Evolutionary conservation across 2,888 invertebrate genomes (phyloP), one percentile per base, ranked within the genome.

Genomic region (Hydrotaea diabolus): DNA sequence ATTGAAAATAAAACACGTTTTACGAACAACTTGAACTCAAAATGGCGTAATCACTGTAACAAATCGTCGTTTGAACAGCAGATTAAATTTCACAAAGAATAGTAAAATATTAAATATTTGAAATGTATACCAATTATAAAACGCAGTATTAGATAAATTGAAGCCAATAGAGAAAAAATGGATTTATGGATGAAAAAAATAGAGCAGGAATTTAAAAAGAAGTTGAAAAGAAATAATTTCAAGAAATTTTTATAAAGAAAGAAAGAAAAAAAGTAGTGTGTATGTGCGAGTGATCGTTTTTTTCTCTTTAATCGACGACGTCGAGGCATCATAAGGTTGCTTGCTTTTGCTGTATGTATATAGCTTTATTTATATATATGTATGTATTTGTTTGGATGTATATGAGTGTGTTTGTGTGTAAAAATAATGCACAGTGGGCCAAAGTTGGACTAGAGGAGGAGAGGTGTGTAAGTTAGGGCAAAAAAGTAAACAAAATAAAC

Each of bases 11-110:
- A 76, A 82, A 86, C 81, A 86, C 85, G 80, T 85, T 83, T 86
- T 80, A 78, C 82, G 77, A 80, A 57, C 43, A 53, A 85, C 69
- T 79, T 57, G 31, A 66, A 64, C 80, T 76, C 81, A 82, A 85
- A 85, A 85, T 85, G 85, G 85, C 85, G 85, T 85, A 85, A 85
- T 85, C 85, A 79, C 1, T 31, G 7, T 74, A 64, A 19, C n/a
- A 79, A 82, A 74, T 80, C 64, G 19, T 36, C 66, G 66, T 81
- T 82, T 59, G 31, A 74, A 85, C 46, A 80, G 66, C 81, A 84
- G 81, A 82, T 74, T 80, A 77, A 77, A 80, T 82, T 85, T 82
- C 79, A 82, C 69, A 36, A 64, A 79, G 59, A 62, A 55, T 46
- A 2, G 9, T 36, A n/a, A 11, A 36, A 36, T 36, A 36, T 19